Percentiles rank a stretch among this genome's conserved stretches.
Evolutionary conservation across 1,140 invertebrate species (phyloP).

Genomic region (Drosophila sucinea): DNA sequence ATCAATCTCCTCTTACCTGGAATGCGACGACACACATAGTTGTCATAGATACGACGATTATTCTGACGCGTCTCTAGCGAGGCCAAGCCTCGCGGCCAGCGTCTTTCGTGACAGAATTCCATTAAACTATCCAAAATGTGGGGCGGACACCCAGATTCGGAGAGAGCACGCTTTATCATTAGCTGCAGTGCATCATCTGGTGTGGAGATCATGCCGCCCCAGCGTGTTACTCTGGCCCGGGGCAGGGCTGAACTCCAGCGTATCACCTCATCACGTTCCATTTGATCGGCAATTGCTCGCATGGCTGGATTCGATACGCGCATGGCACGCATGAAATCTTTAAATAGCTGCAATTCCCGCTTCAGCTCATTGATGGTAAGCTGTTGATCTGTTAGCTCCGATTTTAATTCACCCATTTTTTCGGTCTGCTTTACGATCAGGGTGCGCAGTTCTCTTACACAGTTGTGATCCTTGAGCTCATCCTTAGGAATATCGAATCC

Average conservation of each 20-base stretch:
- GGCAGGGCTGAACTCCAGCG: slow-evolving; percentile 94
- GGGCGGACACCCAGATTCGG: slow-evolving; percentile 95
- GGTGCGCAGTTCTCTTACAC: slow-evolving; percentile 92
- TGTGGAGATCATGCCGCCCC: slow-evolving; percentile 94
- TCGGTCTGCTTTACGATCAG: slow-evolving; percentile 94
- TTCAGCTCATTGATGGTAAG: slow-evolving; percentile 95
- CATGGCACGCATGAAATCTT: slow-evolving; percentile 96
- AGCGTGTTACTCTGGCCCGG: slow-evolving; percentile 94
- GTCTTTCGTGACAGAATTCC: slow-evolving; percentile 97
- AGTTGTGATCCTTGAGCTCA: slow-evolving; percentile 97
- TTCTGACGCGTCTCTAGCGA: slow-evolving; percentile 97
- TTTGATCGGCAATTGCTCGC: slow-evolving; percentile 94
- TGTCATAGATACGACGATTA: slow-evolving; percentile 94
- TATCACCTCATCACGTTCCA: slow-evolving; percentile 96
- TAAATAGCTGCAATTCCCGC: slow-evolving; percentile 91
- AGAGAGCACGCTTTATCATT: slow-evolving; percentile 95
- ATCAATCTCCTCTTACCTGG: slow-evolving; percentile 85
- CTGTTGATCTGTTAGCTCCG: slow-evolving; percentile 93
- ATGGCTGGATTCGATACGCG: slow-evolving; percentile 94
- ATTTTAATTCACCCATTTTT: slow-evolving; percentile 92
- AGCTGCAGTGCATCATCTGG: slow-evolving; percentile 94
- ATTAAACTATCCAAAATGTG: slow-evolving; percentile 97
- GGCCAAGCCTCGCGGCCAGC: slow-evolving; percentile 96
- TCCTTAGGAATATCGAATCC: slow-evolving; percentile 97
- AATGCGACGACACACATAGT: slow-evolving; percentile 96